phyloP scores from a whole-genome alignment of 2,113 vertebrate species.

The Pantherophis guttatus region DNA sequence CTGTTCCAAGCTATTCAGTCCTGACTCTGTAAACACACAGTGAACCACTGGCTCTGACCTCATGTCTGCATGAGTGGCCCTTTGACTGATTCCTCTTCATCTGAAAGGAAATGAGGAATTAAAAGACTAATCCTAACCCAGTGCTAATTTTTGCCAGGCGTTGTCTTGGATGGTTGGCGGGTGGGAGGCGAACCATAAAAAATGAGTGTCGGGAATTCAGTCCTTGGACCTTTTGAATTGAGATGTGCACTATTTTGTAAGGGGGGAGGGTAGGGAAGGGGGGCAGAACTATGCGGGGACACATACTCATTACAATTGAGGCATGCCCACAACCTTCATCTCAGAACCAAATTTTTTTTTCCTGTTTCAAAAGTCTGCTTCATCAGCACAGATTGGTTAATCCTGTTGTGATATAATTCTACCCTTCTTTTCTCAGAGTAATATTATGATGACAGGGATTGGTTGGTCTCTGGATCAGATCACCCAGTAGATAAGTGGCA shows the following conservation, averaged over 20 bases:
- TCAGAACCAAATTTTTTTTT: neutral
- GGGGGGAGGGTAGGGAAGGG: too few species aligned
- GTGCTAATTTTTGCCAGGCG: conserved; percentile 34
- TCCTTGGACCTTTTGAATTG: neutral
- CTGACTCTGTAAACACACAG: conserved; percentile 46
- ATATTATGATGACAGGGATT: neutral
- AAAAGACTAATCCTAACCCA: conserved; percentile 50
- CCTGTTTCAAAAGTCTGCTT: neutral
- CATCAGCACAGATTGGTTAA: neutral
- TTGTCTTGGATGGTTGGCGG: conserved; percentile 25
- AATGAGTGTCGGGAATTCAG: neutral
- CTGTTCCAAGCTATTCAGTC: conserved; percentile 48
- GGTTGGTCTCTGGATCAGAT: neutral
- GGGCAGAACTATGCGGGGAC: too few species aligned
- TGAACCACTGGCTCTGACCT: conserved; percentile 51
- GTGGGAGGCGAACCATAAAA: conserved; percentile 3
- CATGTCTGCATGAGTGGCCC: conserved; percentile 51
- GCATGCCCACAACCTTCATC: neutral
- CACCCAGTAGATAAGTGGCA: neutral
- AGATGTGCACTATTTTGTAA: neutral
- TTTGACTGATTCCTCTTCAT: conserved; percentile 52
- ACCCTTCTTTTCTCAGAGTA: neutral
- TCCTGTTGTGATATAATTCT: neutral
- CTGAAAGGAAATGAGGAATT: conserved; percentile 58
- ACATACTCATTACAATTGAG: neutral